These are phyloP conservation scores for Flabesymbios commensalis DNA, from an alignment of 2,888 invertebrate genomes.

Conservation along the genomic window DNA sequence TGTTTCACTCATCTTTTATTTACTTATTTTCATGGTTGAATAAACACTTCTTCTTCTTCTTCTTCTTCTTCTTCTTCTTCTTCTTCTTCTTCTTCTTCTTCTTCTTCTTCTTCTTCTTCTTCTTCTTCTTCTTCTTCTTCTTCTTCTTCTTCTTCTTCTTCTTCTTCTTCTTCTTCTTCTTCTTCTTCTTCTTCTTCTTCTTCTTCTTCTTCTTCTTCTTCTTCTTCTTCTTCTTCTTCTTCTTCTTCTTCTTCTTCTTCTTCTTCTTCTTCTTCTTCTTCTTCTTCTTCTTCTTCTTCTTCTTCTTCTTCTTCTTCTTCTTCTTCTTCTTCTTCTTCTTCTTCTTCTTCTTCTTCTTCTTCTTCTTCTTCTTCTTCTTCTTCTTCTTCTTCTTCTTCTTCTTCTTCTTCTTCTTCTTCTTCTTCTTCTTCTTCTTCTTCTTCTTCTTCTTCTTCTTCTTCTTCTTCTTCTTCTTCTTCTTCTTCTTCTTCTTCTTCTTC, in stretches of 20 bases:
- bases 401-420: not conserved
- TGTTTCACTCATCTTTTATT: no score
- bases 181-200: no score
- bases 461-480: not conserved
- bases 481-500: not conserved
- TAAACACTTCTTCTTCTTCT: no score
- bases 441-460: not conserved
- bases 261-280: not conserved
- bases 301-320: not conserved
- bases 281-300: not conserved
- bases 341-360: not conserved
- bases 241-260: not conserved
- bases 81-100: no score
- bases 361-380: not conserved
- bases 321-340: not conserved
- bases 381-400: not conserved
- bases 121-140: no score
- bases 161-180: no score
- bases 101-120: no score
- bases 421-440: not conserved
- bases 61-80: no score
- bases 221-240: not conserved
- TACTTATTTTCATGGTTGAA: no score
- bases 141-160: no score
- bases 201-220: no score